Evolutionary conservation across 2,113 vertebrate genomes (phyloP), one percentile per base, ranked within the genome.

Genomic region (Meles meles): DNA sequence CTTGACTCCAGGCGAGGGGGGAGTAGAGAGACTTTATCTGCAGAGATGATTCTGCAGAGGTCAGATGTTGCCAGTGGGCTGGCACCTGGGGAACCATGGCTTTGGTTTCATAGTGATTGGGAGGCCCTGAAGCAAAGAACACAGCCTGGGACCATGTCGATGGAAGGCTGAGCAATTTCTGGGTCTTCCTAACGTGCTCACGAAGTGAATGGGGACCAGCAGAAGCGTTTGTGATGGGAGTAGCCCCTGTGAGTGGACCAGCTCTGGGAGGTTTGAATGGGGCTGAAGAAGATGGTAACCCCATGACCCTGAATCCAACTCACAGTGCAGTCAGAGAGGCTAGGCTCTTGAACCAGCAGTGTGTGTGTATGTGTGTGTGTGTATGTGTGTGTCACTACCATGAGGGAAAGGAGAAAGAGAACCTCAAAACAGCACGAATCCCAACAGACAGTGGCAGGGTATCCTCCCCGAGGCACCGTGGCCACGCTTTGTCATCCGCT

Each of bases 401-500:
- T 2, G 42, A 76, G 23, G 44, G 74, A 79, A 84, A 61, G 39
- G 17, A 84, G 69, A 94, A 65, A 49, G 49, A 31, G 23, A 25
- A 27, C 34, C 29, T 49, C 44, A 39, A 17, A 94, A 94, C 72
- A 10, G 27, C 55, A 61, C 13, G 65, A 49, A 8, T 34, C 42
- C 77, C 23, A 7, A 20, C 27, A 63, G 65, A 77, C 27, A 27
- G 20, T 6, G 83, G 37, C 63, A n/a, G 18, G 20, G n/a, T 7
- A 4, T 18, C n/a, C 47, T 12, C 31, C 59, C 42, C 5, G 14
- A 88, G 39, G 84, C 34, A 8, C 42, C 0, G 2, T 2, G 2
- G 39, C 77, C 3, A 0, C 0, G 37, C 13, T 10, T 10, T 42
- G 34, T 29, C 71, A 11, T 57, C 10, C 0, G 8, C 10, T 14